A percentile compares a stretch with the other conserved stretches of the same genome.
Conservation (phyloP, 2,888 invertebrate genomes). For the Noctua pronuba region DNA sequence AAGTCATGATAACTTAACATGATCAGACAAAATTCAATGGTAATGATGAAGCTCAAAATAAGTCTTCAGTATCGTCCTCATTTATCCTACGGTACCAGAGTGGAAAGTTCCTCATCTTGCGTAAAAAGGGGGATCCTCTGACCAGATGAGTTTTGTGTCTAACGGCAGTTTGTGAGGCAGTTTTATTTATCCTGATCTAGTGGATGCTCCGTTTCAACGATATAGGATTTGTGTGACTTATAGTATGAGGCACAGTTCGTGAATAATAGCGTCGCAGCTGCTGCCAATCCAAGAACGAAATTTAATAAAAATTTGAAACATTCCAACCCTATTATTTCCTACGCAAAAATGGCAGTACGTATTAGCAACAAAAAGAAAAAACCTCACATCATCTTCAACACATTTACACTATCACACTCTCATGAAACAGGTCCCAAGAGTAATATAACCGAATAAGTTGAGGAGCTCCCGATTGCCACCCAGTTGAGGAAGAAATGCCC, state of each 20-base stretch:
- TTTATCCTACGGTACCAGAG: not conserved
- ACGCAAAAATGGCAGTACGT: not conserved
- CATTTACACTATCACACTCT: constrained; percentile 15
- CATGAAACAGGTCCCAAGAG: constrained; percentile 43
- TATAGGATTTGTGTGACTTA: not conserved
- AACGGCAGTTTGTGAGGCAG: not conserved
- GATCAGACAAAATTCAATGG: too few relatives aligned
- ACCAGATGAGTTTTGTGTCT: not conserved
- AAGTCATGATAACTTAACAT: too few relatives aligned
- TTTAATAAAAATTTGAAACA: not conserved
- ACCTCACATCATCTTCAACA: constrained; percentile 10
- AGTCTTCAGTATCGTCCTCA: not conserved
- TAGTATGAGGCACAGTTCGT: not conserved
- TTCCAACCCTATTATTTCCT: not conserved
- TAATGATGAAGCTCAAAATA: too few relatives aligned
- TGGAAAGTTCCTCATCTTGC: too few relatives aligned
- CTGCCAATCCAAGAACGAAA: not conserved
- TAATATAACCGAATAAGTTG: constrained; percentile 55
- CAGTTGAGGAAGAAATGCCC: constrained; percentile 49
- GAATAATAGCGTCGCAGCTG: not conserved
- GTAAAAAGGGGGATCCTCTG: not conserved
- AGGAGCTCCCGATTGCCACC: constrained; percentile 35
- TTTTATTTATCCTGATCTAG: not conserved
- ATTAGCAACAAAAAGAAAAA: not conserved
- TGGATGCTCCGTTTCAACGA: not conserved